phyloP scores from a whole-genome alignment of 2,888 invertebrate genomes.

The Ceratothoa steindachneri region DNA sequence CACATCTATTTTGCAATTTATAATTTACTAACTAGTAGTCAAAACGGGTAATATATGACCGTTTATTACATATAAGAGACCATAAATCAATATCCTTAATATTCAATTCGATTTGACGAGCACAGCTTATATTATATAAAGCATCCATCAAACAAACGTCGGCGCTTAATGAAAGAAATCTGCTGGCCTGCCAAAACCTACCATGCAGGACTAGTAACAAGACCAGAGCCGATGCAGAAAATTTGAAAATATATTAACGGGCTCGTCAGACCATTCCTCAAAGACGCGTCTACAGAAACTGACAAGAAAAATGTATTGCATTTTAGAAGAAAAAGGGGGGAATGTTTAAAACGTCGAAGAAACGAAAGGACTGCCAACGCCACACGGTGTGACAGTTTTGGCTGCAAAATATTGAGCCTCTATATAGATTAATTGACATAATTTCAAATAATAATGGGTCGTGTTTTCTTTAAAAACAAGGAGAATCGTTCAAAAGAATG shows the following conservation, averaged over 20 bases:
- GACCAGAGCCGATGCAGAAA: slow-evolving; percentile 4
- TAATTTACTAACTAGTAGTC: background rate
- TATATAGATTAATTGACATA: slow-evolving; percentile 12
- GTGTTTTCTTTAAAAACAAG: background rate
- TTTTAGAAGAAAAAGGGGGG: slow-evolving; percentile 6
- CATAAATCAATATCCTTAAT: slow-evolving; percentile 5
- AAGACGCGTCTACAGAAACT: background rate
- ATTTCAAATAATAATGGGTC: slow-evolving; percentile 7
- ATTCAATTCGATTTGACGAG: slow-evolving; percentile 6
- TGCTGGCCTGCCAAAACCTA: background rate
- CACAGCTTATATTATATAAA: slow-evolving; percentile 5
- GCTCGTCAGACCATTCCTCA: slow-evolving; percentile 9
- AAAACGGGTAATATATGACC: background rate
- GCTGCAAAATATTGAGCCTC: slow-evolving; percentile 10
- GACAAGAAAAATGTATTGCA: slow-evolving; percentile 2
- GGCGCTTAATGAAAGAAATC: background rate
- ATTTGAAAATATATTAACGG: slow-evolving; percentile 1
- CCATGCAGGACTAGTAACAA: background rate
- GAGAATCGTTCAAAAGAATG: background rate
- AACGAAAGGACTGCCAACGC: background rate
- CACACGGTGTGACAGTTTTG: slow-evolving; percentile 8
- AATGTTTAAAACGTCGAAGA: slow-evolving; percentile 5
- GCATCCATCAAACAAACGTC: slow-evolving; percentile 6
- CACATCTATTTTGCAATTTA: too few relatives aligned
- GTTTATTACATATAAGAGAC: background rate